These are phyloP conservation scores for Drosophila anomelani DNA, from an alignment of 2,888 invertebrate species.

Conservation along the genomic window DNA sequence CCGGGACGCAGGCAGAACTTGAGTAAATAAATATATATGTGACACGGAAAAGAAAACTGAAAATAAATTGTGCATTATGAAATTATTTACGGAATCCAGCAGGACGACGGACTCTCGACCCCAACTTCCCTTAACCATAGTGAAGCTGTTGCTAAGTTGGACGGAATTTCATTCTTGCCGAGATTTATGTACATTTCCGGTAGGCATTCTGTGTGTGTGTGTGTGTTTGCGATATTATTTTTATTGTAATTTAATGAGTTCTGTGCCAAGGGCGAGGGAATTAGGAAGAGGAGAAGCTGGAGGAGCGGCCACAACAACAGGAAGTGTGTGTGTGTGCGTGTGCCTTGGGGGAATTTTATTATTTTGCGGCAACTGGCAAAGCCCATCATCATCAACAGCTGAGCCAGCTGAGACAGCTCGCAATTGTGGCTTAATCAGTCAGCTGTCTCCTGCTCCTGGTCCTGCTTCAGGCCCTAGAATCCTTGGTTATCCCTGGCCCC, in stretches of 20 bases:
- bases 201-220: neutral
- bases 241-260: conserved; percentile 74
- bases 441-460: conserved; percentile 32
- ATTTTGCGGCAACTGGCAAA: conserved; percentile 29
- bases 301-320: neutral
- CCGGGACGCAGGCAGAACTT: too few species aligned
- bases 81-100: conserved; percentile 9
- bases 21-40: neutral
- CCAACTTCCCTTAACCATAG: neutral
- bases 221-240: conserved; percentile 27
- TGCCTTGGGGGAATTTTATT: conserved; percentile 36
- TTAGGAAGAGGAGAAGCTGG: neutral
- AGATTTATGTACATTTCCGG: conserved; percentile 32
- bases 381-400: conserved; percentile 41
- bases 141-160: conserved; percentile 6
- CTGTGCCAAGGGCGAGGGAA: conserved; percentile 36
- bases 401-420: conserved; percentile 44
- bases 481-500: conserved; percentile 2
- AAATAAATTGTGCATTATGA: conserved; percentile 14
- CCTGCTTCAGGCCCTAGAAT: neutral
- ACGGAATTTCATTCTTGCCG: conserved; percentile 7
- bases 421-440: conserved; percentile 66
- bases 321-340: conserved; percentile 14
- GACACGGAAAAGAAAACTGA: neutral
- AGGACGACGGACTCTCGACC: neutral